Base-by-base conservation (phyloP, 2,888 invertebrate species). In the Agrochola lota region DNA sequence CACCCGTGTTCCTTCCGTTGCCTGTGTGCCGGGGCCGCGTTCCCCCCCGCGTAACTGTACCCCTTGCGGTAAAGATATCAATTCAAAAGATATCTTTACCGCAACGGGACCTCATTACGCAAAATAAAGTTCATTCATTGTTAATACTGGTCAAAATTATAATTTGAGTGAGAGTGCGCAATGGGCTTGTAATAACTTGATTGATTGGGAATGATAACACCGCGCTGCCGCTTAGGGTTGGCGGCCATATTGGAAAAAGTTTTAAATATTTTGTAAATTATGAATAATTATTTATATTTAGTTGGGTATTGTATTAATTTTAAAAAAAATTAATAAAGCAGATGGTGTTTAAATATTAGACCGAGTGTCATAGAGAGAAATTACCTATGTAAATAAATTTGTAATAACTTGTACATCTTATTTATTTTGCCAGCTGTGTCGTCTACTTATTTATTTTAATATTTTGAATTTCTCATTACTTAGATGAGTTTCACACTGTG, bases 151-250 rank as follows among this genome's bases (percentile, higher is more conserved):
- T 63, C 77, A 79, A 84, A 88, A 85, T 81, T 84, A 83, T 87
- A 87, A 87, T 80, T 78, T 71, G 73, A 78, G 87, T 84, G 90
- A 88, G 89, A 89, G 86, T 87, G 68, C 77, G 85, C 87, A 81
- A 83, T 74, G 69, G 59, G 80, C 83, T 81, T 85, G 83, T 87
- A 89, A 85, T 86, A 79, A 80, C 69, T 80, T 90, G 90, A 90
- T 90, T 88, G 90, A 90, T 90, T 87, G 90, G 75, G 60, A 80
- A 76, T 85, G 90, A 90, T 90, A 90, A 87, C 77, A 77, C 57
- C 30, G 57, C 17, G 46, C 64, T 35, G 46, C n/a, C 55, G 75
- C n/a, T 43, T 80, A 89, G 89, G 88, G 88, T 12, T 85, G 74
- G 15, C 62, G 4, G 43, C 40, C 63, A 69, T 68, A 5, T 52